Evolutionary conservation across 2,888 invertebrate species (phyloP), one percentile per base, ranked within the genome.

Genomic region (Neoascia interrupta): DNA sequence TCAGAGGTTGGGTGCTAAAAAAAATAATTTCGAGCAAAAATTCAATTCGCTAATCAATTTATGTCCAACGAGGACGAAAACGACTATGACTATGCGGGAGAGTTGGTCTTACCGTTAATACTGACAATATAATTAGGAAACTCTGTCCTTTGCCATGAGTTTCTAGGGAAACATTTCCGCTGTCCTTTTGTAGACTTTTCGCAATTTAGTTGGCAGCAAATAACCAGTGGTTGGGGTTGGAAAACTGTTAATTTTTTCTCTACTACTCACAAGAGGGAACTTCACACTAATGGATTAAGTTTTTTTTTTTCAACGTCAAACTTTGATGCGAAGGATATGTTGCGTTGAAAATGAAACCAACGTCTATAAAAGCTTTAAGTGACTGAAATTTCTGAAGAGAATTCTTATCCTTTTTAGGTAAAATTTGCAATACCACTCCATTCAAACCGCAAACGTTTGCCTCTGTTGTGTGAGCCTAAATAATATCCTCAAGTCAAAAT

Each of bases 91-190:
- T 43, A 36, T 10, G 3, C n/a, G 31, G n/a, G 36, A 60, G 16
- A 58, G 61, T 45, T 51, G 54, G 26, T 13, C 37, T 34, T 45
- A 51, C 53, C 58, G 72, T 73, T 72, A 73, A 68, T 73, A 60
- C 56, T 73, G 79, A 61, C 73, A 79, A 79, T 73, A 61, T 79
- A 79, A 79, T 79, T 79, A 79, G 79, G 66, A 79, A 79, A 79
- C 63, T 76, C 66, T 60, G 39, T 54, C 21, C 8, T 36, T n/a
- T 23, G 43, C 54, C 47, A 31, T 26, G 56, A 51, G 31, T 76
- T 70, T 64, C 15, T 37, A 70, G 56, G 72, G 41, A 61, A 72
- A 75, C 41, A 70, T 75, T 70, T 61, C 28, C 53, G 56, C 43
- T 51, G 26, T 31, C 37, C 26, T 31, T 13, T 31, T 23, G 19